phyloP scores from a whole-genome alignment of 2,888 invertebrate species.

The Coleophora deauratella region DNA sequence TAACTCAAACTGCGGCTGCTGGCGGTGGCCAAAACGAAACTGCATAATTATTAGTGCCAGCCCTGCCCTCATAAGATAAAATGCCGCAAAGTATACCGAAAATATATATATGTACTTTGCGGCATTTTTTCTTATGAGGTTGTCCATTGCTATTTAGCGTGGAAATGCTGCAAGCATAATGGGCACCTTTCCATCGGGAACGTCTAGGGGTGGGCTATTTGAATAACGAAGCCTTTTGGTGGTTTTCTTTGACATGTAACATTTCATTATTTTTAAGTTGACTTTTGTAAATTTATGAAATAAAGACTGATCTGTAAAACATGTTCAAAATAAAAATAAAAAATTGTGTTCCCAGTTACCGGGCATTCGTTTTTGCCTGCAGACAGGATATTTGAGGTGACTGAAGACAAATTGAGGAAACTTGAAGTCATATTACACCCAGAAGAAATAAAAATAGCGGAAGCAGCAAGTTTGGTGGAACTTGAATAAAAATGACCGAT shows the following conservation, averaged over 20 bases:
- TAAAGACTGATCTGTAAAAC: constrained; percentile 14
- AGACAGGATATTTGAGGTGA: constrained; percentile 24
- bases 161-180: too few species aligned
- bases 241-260: too few species aligned
- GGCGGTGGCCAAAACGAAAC: constrained; percentile 32
- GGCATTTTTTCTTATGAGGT: too few species aligned
- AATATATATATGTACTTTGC: too few species aligned
- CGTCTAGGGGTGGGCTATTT: too few species aligned
- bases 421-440: constrained; percentile 6
- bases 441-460: not conserved
- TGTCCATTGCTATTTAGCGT: too few species aligned
- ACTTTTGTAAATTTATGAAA: too few species aligned
- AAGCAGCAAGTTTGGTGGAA: not conserved
- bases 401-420: constrained; percentile 21
- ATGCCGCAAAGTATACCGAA: too few species aligned
- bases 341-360: constrained; percentile 23
- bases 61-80: too few species aligned
- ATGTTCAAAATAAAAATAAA: constrained; percentile 12
- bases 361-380: constrained; percentile 27
- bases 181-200: too few species aligned
- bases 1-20: constrained; percentile 20
- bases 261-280: too few species aligned
- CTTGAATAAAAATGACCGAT: not conserved
- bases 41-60: constrained; percentile 14
- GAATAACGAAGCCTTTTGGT: too few species aligned